Percentiles rank a stretch among this genome's conserved stretches.
phyloP scores from a whole-genome alignment of 2,797 vertebrate genomes.

The Petrocephalus sullivani region DNA sequence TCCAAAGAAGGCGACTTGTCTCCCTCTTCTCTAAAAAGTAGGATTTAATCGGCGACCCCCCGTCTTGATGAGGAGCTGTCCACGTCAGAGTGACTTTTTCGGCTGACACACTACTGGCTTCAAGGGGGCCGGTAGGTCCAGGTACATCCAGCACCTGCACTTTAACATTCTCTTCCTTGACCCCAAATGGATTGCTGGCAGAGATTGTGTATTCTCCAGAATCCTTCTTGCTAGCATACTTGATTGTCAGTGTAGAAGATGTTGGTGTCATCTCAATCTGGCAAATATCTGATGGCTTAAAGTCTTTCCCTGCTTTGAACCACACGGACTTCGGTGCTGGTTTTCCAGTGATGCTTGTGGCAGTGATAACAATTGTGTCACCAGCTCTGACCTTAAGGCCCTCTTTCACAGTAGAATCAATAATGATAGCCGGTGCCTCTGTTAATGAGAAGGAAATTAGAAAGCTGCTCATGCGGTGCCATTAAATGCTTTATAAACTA shows the following conservation, averaged over 20 bases:
- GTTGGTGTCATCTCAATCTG: slow-evolving; percentile 82
- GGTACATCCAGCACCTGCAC: slow-evolving; percentile 94
- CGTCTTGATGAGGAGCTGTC: slow-evolving; percentile 85
- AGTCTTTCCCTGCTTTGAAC: slow-evolving; percentile 96
- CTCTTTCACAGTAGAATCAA: slow-evolving; percentile 87
- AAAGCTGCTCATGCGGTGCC: not conserved
- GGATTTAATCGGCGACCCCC: slow-evolving; percentile 85
- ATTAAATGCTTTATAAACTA: not conserved
- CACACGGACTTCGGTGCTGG: slow-evolving; percentile 87
- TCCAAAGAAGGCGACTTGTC: slow-evolving; percentile 96
- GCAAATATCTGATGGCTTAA: slow-evolving; percentile 89
- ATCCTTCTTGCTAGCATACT: slow-evolving; percentile 92
- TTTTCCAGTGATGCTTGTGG: slow-evolving; percentile 93
- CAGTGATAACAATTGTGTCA: slow-evolving; percentile 86
- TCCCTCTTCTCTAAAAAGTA: slow-evolving; percentile 95
- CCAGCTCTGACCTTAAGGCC: slow-evolving; percentile 89
- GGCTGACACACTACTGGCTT: slow-evolving; percentile 84
- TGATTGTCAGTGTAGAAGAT: slow-evolving; percentile 83
- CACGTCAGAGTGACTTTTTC: slow-evolving; percentile 92
- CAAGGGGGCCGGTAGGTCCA: slow-evolving; percentile 82
- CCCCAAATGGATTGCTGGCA: slow-evolving; percentile 94
- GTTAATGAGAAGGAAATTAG: slow-evolving; percentile 43
- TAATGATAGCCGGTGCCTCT: slow-evolving; percentile 89
- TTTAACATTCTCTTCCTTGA: slow-evolving; percentile 85
- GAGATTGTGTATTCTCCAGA: slow-evolving; percentile 93